Percentiles rank a stretch among this genome's conserved stretches.
Evolutionary conservation across 2,113 vertebrate genomes (phyloP).

Genomic region (Phoenicopterus ruber): DNA sequence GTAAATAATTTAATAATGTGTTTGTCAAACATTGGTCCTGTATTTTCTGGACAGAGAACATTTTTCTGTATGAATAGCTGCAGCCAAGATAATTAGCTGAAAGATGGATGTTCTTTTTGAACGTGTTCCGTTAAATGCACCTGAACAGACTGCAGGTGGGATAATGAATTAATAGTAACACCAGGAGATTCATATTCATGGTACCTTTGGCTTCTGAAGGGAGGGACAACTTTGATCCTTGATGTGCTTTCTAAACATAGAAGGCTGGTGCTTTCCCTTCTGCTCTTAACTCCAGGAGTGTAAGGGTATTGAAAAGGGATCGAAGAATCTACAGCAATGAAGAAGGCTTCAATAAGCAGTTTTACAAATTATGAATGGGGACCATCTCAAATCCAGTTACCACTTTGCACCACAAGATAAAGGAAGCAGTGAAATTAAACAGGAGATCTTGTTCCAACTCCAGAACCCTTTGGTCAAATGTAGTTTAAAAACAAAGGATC

Average conservation of each 20-base stretch:
- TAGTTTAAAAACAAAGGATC: background rate
- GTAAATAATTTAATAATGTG: background rate
- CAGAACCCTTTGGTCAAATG: background rate
- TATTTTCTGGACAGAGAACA: background rate
- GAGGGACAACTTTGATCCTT: background rate
- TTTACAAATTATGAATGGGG: background rate
- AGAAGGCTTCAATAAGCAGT: background rate
- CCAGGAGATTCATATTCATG: background rate
- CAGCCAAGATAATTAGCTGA: background rate
- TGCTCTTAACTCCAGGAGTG: background rate
- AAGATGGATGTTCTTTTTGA: background rate
- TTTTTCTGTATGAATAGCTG: background rate
- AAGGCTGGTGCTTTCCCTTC: background rate
- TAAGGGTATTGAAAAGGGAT: background rate
- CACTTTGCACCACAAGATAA: background rate
- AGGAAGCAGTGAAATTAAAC: background rate
- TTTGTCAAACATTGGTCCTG: background rate
- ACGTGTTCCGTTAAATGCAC: background rate
- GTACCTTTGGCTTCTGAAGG: background rate
- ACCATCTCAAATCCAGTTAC: background rate
- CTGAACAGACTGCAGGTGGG: background rate
- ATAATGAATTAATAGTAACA: background rate
- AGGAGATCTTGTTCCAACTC: background rate
- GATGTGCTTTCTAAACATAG: background rate
- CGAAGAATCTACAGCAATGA: background rate